Evolutionary conservation across 2,888 invertebrate genomes (phyloP), one percentile per base, ranked within the genome.

Genomic region (Hylaea fasciaria): DNA sequence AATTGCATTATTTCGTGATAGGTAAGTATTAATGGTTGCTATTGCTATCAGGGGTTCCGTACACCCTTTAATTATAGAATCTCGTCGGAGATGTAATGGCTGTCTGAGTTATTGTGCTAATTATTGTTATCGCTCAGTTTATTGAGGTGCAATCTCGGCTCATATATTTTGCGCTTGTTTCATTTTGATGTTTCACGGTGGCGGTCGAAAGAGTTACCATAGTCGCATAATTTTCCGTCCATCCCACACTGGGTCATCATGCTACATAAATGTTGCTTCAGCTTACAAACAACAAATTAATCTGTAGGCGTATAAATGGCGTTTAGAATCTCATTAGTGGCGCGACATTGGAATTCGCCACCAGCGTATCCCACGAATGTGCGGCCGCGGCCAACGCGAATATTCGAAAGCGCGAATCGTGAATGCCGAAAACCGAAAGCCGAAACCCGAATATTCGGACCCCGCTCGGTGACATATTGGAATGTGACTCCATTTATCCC

Each of bases 401-500:
- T 85, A 84, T 78, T 82, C 78, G 81, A 81, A 86, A 85, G 82
- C 85, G 81, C 83, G 82, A 81, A 82, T 77, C 75, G 77, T 78
- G 83, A 86, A 86, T 82, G 73, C 77, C 79, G 75, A 79, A 80
- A 80, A 78, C 80, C 86, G 78, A 86, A 89, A 87, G 86, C 89
- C 87, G 85, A 89, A 89, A 87, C 86, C 89, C 87, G 85, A 89
- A 87, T 85, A 81, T 83, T 82, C 82, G 83, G 77, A 71, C 79
- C 83, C 80, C 83, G 84, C 83, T 82, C 84, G 79, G 90, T 91
- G 92, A 91, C 92, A 91, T 91, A 92, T 92, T 88, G 92, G 92
- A 89, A 91, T 91, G 91, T 85, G 92, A 89, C 91, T 90, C 91
- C 91, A 92, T 92, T 92, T 91, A 91, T 92, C 85, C 86, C 86